A percentile compares a stretch with the other conserved stretches of the same genome.
These are phyloP conservation scores for Saturnia japonica DNA, from an alignment of 2,888 invertebrate species.

Conservation along the genomic window DNA sequence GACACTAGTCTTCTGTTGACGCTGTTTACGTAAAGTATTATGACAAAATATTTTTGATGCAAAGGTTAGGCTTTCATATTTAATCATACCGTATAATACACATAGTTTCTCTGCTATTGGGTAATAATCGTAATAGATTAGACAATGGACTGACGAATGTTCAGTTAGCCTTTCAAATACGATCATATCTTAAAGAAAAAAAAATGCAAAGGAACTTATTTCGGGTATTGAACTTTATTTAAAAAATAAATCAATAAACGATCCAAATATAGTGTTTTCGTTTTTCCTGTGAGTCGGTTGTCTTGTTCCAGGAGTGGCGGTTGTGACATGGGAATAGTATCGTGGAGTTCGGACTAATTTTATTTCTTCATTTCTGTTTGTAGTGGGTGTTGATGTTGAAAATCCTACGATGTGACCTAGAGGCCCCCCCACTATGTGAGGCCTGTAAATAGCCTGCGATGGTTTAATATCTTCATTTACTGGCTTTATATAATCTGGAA, in stretches of 20 bases:
- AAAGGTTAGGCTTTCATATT: constrained; percentile 51
- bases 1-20: constrained; percentile 2
- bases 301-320: constrained; percentile 31
- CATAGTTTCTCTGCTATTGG: constrained; percentile 8
- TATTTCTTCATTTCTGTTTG: constrained; percentile 16
- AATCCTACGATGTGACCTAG: constrained; percentile 61
- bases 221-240: constrained; percentile 45
- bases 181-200: constrained; percentile 21
- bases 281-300: constrained; percentile 43
- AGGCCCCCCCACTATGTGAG: constrained; percentile 60
- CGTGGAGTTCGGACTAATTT: constrained; percentile 21
- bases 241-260: constrained; percentile 68
- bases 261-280: constrained; percentile 55
- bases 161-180: constrained; percentile 9
- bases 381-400: constrained; percentile 49
- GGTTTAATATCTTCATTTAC: constrained; percentile 57
- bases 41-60: constrained; percentile 38
- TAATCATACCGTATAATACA: constrained; percentile 29
- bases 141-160: constrained; percentile 38
- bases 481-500: constrained; percentile 64
- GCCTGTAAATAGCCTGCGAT: constrained; percentile 52
- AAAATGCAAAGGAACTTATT: background rate
- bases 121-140: constrained; percentile 23
- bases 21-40: constrained; percentile 34
- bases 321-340: constrained; percentile 27